phyloP scores from a whole-genome alignment of 1,140 invertebrate genomes.

The Elymnias hypermnestra region DNA sequence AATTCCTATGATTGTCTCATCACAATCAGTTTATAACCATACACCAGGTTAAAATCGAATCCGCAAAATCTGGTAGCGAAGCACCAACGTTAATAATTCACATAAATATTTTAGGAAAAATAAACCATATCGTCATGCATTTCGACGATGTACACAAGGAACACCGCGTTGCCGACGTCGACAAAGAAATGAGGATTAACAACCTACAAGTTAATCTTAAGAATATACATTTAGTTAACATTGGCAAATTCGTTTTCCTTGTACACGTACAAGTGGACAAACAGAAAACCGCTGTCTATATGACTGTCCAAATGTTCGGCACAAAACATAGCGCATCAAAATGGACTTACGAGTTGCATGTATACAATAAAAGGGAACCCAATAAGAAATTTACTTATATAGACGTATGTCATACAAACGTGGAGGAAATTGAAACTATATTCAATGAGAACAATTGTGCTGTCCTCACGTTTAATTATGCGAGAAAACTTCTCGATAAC shows the following conservation, averaged over 20 bases:
- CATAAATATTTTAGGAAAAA: slow-evolving; percentile 35
- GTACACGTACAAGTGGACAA: slow-evolving; percentile 32
- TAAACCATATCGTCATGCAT: slow-evolving; percentile 32
- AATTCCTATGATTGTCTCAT: no score
- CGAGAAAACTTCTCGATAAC: slow-evolving; percentile 25
- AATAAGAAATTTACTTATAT: slow-evolving; percentile 30
- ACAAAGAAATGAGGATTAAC: slow-evolving; percentile 28
- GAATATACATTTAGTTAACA: slow-evolving; percentile 24
- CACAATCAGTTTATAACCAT: no score
- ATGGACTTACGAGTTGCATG: slow-evolving; percentile 45
- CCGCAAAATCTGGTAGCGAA: no score
- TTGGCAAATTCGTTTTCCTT: slow-evolving; percentile 37
- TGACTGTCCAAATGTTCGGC: slow-evolving; percentile 36
- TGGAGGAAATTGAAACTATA: slow-evolving; percentile 16
- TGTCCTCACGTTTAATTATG: slow-evolving; percentile 26
- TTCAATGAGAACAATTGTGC: slow-evolving; percentile 23
- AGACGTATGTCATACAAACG: slow-evolving; percentile 25
- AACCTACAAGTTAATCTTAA: slow-evolving; percentile 12
- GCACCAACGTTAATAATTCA: slow-evolving; percentile 11
- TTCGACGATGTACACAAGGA: slow-evolving; percentile 34
- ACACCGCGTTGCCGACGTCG: slow-evolving; percentile 20
- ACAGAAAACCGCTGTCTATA: slow-evolving; percentile 20
- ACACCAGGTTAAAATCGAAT: no score
- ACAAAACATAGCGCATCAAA: slow-evolving; percentile 34
- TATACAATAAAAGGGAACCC: slow-evolving; percentile 40